Evolutionary conservation across 2,797 vertebrate species (phyloP), one percentile per base, ranked within the genome.

Genomic region (Spizella passerina): DNA sequence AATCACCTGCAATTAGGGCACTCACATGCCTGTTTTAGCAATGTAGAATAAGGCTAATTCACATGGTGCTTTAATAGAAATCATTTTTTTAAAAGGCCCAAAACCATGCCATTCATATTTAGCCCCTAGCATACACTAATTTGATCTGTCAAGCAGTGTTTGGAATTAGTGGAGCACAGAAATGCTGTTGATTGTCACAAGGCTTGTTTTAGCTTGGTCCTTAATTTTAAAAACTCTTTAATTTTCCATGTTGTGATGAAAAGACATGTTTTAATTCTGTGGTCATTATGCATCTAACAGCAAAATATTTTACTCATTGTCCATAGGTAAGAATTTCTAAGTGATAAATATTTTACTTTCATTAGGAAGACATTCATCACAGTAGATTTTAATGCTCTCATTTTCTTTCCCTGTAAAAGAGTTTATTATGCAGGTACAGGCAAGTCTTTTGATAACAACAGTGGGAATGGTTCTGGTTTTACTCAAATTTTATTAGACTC

Each of bases 401-500:
- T 94, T 95, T 94, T 91, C 44, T 12, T 88, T 79, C 70, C 71
- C 34, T 32, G 13, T 69, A 59, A 52, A 69, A 52, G 78, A 89
- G 73, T 86, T 93, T 84, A 73, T 95, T 92, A 77, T 73, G 60
- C 83, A 77, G 81, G 81, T 77, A 86, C 70, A 93, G 86, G 78
- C 72, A 22, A 60, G 70, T 36, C 88, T 95, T 94, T 84, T 82
- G 93, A 57, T 90, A 73, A 84, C 82, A 94, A 81, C 59, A 80
- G 88, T 60, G 52, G 60, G 80, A 95, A 93, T 57, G 80, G 94
- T 79, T 96, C 95, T 96, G 96, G 86, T 90, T 95, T 96, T 72
- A 73, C 93, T 96, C 90, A 88, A 64, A 79, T 82, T 95, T 96
- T 95, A 96, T 90, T 93, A 50, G 90, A 20, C 56, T 82, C 36